Evolutionary conservation across 2,113 vertebrate species (phyloP).

Genomic region (Pao palembangensis): DNA sequence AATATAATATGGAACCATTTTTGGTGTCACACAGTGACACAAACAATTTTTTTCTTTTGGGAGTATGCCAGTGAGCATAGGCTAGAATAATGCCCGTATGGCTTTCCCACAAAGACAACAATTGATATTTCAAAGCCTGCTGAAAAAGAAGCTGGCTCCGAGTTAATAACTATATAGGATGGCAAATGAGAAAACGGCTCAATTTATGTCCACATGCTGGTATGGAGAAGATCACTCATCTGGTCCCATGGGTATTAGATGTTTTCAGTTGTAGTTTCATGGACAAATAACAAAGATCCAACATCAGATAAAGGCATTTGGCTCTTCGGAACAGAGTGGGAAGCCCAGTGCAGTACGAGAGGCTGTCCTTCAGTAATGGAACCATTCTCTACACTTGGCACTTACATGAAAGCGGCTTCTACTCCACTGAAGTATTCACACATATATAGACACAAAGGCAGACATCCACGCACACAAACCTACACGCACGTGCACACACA

Average conservation of each 20-base stretch:
- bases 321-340: slow-evolving; percentile 69
- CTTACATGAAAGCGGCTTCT: slow-evolving; percentile 72
- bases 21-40: slow-evolving; percentile 54
- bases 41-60: slow-evolving; percentile 37
- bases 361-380: slow-evolving; percentile 67
- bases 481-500: slow-evolving; percentile 25
- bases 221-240: slow-evolving; percentile 61
- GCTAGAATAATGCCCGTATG: slow-evolving; percentile 42
- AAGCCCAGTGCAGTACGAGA: slow-evolving; percentile 69
- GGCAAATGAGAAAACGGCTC: slow-evolving; percentile 49
- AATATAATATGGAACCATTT: slow-evolving; percentile 47
- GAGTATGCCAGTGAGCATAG: slow-evolving; percentile 26
- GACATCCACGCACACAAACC: slow-evolving; percentile 25
- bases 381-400: slow-evolving; percentile 74
- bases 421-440: slow-evolving; percentile 63
- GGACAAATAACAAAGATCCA: slow-evolving; percentile 77
- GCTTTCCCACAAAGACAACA: slow-evolving; percentile 33
- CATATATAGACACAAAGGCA: slow-evolving; percentile 49
- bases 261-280: slow-evolving; percentile 77
- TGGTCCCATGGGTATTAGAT: slow-evolving; percentile 69
- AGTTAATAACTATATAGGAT: slow-evolving; percentile 61
- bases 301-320: slow-evolving; percentile 72
- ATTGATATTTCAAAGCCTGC: slow-evolving; percentile 61
- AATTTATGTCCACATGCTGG: slow-evolving; percentile 67
- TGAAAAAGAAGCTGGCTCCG: slow-evolving; percentile 39